These are phyloP conservation scores for Mus minutoides DNA, from an alignment of 2,797 vertebrate species.

Conservation along the genomic window DNA sequence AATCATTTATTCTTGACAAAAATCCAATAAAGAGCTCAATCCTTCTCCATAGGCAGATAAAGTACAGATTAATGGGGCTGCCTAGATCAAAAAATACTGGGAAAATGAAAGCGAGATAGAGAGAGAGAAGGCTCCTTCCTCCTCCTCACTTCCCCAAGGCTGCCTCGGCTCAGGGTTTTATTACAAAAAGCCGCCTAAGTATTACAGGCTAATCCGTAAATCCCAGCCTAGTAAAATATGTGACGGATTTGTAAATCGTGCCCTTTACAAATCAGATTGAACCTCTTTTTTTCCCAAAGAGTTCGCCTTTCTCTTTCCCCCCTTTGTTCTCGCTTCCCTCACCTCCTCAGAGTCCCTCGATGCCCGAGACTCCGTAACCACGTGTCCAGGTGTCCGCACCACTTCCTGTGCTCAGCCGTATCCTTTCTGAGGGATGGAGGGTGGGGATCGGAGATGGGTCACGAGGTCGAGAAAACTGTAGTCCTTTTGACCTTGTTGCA, in stretches of 20 bases:
- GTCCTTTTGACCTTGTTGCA: background rate
- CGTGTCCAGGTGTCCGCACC: background rate
- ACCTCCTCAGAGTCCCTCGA: background rate
- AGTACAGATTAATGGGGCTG: constrained; percentile 88
- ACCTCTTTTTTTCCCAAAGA: constrained; percentile 75
- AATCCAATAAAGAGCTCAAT: constrained; percentile 91
- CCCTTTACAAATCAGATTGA: constrained; percentile 93
- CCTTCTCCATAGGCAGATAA: constrained; percentile 89
- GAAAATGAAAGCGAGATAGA: constrained; percentile 83
- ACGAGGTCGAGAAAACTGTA: background rate
- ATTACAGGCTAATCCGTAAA: constrained; percentile 92
- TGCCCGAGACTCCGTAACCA: accelerated
- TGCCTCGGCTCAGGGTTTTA: constrained; percentile 87
- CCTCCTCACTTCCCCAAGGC: constrained; percentile 87
- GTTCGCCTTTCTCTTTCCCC: constrained; percentile 67
- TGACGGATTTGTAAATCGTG: constrained; percentile 93
- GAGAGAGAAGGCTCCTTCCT: constrained; percentile 84
- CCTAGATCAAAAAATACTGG: constrained; percentile 83
- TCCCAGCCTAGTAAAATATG: constrained; percentile 90
- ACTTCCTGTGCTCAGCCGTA: accelerated
- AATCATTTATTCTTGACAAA: constrained; percentile 90
- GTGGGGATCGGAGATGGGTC: background rate
- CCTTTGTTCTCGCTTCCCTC: background rate
- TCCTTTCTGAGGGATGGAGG: background rate
- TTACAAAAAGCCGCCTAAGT: constrained; percentile 91